A percentile compares a stretch with the other conserved stretches of the same genome.
Conservation (phyloP, 2,888 invertebrate genomes). For the Drosophila birchii region DNA sequence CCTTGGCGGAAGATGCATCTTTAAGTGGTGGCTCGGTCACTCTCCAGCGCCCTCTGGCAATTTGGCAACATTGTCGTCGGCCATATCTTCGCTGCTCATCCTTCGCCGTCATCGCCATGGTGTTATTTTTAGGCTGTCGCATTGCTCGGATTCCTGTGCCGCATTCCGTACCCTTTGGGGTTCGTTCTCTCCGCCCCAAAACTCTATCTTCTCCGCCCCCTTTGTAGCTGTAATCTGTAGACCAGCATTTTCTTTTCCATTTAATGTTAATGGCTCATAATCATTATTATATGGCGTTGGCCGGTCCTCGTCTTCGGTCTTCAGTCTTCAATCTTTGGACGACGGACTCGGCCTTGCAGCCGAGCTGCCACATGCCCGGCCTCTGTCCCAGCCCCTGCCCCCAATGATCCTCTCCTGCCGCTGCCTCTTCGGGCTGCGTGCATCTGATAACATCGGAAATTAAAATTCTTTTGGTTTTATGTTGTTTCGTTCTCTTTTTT, state of each 20-base stretch:
- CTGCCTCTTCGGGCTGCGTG: slow-evolving; percentile 69
- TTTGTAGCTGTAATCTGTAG: slow-evolving; percentile 75
- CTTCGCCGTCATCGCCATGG: slow-evolving; percentile 38
- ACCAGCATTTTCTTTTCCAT: slow-evolving; percentile 81
- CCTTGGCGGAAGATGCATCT: slow-evolving; percentile 29
- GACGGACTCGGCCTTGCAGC: slow-evolving; percentile 69
- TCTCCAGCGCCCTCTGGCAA: slow-evolving; percentile 48
- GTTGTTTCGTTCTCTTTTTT: slow-evolving; percentile 54
- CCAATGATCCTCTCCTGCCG: not conserved
- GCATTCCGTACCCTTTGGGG: slow-evolving; percentile 61
- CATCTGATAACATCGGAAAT: slow-evolving; percentile 83
- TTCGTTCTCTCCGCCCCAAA: not conserved
- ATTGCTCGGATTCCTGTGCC: slow-evolving; percentile 71
- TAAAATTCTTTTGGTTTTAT: slow-evolving; percentile 83
- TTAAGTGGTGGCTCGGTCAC: slow-evolving; percentile 43
- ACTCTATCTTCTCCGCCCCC: slow-evolving; percentile 22
- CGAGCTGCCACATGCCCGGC: slow-evolving; percentile 34
- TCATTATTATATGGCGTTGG: slow-evolving; percentile 82
- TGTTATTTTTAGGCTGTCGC: slow-evolving; percentile 79
- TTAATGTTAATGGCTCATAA: slow-evolving; percentile 81
- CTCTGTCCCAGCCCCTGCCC: slow-evolving; percentile 2
- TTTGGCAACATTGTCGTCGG: slow-evolving; percentile 74
- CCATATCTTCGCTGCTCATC: slow-evolving; percentile 5
- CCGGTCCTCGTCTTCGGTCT: slow-evolving; percentile 53
- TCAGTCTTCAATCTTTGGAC: slow-evolving; percentile 43